Base-by-base conservation (phyloP, 1,140 invertebrate genomes). In the Philaenus spumarius region DNA sequence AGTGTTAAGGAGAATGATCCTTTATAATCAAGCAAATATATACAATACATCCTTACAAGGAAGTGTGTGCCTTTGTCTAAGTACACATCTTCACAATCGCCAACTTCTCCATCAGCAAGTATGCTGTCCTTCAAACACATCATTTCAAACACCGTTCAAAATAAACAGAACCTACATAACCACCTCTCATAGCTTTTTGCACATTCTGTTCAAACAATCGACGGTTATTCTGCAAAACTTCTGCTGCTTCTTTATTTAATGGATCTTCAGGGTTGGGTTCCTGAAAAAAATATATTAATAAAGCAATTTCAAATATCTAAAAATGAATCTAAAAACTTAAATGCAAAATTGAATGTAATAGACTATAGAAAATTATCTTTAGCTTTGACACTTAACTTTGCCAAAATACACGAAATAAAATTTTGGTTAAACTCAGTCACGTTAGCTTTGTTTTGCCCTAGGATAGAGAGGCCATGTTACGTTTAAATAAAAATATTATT, bases 181-280 rank as follows among this genome's bases (percentile, higher is more conserved):
- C 94, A 51, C 95, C 95, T 60, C 90, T 80, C 90, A 98, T 96
- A 17, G 95, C 93, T 76, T 95, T 93, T 58, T 87, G 82, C 30
- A 98, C 95, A 76, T 97, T 97, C 68, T 94, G 90, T 74, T 98
- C 95, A 74, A 98, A 98, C 55, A 93, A 77, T 67, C 93, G 82
- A 72, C 92, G 78, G 73, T 97, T 97, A 69, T 85, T 94, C 72
- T 96, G 93, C 55, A 98, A 78, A 30, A 97, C 93, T 73, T 97
- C 94, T 19, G 96, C 96, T n/a, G 96, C 96, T 77, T 98, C 95
- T 80, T 98, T 98, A 73, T 98, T 98, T 55, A 98, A 72, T 23
- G 95, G 96, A 79, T 98, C 96, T 78, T 98, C 95, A 14, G 95
- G 93, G 77, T 98, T 98, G 45, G 96, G 96, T 78, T 98, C 96